These are phyloP conservation scores for Takifugu ocellatus DNA, from an alignment of 2,797 vertebrate species.

Conservation along the genomic window DNA sequence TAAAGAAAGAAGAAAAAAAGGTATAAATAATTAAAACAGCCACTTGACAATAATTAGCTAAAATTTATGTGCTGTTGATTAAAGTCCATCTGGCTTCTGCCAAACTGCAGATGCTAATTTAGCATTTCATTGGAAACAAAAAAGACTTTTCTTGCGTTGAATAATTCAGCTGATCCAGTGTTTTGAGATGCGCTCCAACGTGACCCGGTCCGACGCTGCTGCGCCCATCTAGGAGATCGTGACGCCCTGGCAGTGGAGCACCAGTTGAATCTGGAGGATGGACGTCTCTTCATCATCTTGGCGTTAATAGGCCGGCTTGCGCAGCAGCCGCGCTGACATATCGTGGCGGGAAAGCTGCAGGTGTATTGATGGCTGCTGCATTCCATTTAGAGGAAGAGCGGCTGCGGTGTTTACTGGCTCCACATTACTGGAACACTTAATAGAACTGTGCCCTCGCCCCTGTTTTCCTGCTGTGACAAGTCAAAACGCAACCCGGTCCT, in stretches of 20 bases:
- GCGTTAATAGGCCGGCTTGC: background rate
- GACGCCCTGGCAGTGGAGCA: background rate
- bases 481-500: background rate
- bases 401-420: background rate
- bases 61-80: no score
- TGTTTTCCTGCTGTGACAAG: background rate
- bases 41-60: no score
- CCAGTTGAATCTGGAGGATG: slow-evolving; percentile 1
- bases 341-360: background rate
- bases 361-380: slow-evolving; percentile 1
- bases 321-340: background rate
- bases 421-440: background rate
- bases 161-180: no score
- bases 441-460: background rate
- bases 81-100: background rate
- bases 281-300: slow-evolving; percentile 14
- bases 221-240: background rate
- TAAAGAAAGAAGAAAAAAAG: no score
- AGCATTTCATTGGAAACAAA: no score
- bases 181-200: no score
- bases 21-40: no score
- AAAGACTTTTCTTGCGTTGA: no score
- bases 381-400: background rate
- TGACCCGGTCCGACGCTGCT: no score
- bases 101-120: no score